phyloP scores from a whole-genome alignment of 1,140 invertebrate species.

The Dreissena rostriformis region DNA sequence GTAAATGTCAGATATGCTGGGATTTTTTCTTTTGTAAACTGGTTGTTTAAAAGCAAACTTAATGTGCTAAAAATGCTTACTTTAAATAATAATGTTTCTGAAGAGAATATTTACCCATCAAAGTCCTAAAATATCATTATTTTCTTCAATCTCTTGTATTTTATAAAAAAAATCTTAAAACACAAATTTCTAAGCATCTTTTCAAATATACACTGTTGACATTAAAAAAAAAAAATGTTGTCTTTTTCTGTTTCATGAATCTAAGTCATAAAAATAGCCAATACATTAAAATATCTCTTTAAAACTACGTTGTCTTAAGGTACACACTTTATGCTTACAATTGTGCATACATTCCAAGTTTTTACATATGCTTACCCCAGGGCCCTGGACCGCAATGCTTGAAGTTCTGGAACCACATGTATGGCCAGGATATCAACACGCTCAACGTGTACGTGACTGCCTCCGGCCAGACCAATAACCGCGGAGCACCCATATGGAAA shows the following conservation, averaged over 20 bases:
- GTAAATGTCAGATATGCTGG: too few relatives aligned
- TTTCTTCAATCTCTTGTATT: too few relatives aligned
- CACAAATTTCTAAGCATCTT: neutral
- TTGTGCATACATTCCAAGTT: too few relatives aligned
- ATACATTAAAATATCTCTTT: too few relatives aligned
- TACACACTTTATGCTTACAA: too few relatives aligned
- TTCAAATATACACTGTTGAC: neutral
- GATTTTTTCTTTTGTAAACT: neutral
- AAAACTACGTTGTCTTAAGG: too few relatives aligned
- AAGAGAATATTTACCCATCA: neutral
- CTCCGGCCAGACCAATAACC: neutral
- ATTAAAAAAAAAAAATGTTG: neutral
- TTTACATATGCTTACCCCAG: constrained; percentile 2
- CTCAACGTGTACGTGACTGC: constrained; percentile 74
- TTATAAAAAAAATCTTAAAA: too few relatives aligned
- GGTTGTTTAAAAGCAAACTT: neutral
- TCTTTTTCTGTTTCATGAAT: neutral
- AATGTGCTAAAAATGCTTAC: neutral
- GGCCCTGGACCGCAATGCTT: constrained; percentile 59
- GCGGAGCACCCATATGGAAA: constrained; percentile 51
- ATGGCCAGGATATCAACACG: constrained; percentile 66
- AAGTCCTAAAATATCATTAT: neutral
- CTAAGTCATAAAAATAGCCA: too few relatives aligned
- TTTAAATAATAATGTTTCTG: neutral
- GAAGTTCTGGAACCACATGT: constrained; percentile 77